phyloP scores from a whole-genome alignment of 2,888 invertebrate species.

The Diloba caeruleocephala region DNA sequence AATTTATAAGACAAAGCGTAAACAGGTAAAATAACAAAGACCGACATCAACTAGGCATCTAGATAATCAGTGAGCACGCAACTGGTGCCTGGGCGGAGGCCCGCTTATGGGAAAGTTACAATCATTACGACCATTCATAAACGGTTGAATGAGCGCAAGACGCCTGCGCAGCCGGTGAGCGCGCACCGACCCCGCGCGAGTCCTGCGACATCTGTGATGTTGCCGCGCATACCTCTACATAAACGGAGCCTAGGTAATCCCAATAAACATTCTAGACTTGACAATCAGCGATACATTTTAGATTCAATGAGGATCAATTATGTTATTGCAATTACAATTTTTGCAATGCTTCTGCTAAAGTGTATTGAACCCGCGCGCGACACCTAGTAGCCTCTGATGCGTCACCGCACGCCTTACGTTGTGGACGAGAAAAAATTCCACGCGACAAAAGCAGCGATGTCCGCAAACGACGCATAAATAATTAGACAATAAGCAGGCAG shows the following conservation, averaged over 20 bases:
- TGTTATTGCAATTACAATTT: slow-evolving; percentile 32
- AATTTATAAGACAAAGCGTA: slow-evolving; percentile 44
- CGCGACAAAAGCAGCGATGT: slow-evolving; percentile 77
- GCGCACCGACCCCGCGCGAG: slow-evolving; percentile 68
- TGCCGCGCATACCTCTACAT: slow-evolving; percentile 52
- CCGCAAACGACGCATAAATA: slow-evolving; percentile 86
- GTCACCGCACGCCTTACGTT: slow-evolving; percentile 72
- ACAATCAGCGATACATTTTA: slow-evolving; percentile 25
- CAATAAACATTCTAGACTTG: slow-evolving; percentile 13
- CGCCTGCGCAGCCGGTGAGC: slow-evolving; percentile 71
- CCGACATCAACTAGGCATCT: slow-evolving; percentile 47
- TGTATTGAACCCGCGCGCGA: slow-evolving; percentile 82
- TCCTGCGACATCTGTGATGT: slow-evolving; percentile 72
- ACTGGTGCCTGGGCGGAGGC: slow-evolving; percentile 74
- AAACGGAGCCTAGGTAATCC: slow-evolving; percentile 41
- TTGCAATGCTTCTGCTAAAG: slow-evolving; percentile 58
- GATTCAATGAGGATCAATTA: slow-evolving; percentile 24
- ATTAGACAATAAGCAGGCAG: slow-evolving; percentile 88
- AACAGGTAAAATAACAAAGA: slow-evolving; percentile 60
- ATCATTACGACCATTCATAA: slow-evolving; percentile 85
- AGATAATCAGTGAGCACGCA: slow-evolving; percentile 63
- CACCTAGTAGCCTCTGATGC: slow-evolving; percentile 78
- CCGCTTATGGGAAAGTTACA: slow-evolving; percentile 85
- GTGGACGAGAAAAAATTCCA: slow-evolving; percentile 79
- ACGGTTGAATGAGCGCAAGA: slow-evolving; percentile 85